Percentiles rank a stretch among this genome's conserved stretches.
phyloP scores from a whole-genome alignment of 2,113 vertebrate species.

The Orthonyx spaldingii region DNA sequence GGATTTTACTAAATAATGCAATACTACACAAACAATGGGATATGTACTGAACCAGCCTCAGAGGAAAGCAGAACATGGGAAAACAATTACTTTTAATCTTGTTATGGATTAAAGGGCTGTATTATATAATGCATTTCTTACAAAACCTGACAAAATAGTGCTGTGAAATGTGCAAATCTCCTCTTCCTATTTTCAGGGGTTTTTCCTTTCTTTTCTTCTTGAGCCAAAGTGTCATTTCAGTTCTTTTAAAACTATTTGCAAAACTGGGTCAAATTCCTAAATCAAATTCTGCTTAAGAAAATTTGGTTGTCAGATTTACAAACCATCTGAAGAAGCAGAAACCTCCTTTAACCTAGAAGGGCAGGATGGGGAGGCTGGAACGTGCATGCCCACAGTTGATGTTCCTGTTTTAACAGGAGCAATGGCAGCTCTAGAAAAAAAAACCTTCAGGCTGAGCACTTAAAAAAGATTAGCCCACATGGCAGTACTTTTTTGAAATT shows the following conservation, averaged over 20 bases:
- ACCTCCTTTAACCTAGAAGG: not conserved
- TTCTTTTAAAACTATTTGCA: not conserved
- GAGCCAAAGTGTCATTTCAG: not conserved
- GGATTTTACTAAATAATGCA: slow-evolving; percentile 53
- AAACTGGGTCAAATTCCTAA: slow-evolving; percentile 8
- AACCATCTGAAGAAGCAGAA: not conserved
- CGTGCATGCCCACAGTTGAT: fast-evolving
- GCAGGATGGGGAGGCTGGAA: not conserved
- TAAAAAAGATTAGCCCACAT: not conserved
- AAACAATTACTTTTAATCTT: slow-evolving; percentile 50
- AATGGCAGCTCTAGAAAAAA: not conserved
- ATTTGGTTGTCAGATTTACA: not conserved
- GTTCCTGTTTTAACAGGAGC: not conserved
- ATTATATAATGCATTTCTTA: not conserved
- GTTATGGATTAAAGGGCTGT: not conserved
- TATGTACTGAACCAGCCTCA: not conserved
- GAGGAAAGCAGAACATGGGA: not conserved
- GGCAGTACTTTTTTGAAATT: not conserved
- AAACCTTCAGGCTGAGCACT: not conserved
- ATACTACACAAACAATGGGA: slow-evolving; percentile 10
- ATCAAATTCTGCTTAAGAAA: not conserved
- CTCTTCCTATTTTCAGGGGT: not conserved
- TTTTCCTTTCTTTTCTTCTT: not conserved
- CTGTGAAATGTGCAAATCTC: not conserved
- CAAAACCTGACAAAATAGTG: not conserved